phyloP scores from a whole-genome alignment of 2,888 invertebrate genomes.

The Abrostola triplasia region DNA sequence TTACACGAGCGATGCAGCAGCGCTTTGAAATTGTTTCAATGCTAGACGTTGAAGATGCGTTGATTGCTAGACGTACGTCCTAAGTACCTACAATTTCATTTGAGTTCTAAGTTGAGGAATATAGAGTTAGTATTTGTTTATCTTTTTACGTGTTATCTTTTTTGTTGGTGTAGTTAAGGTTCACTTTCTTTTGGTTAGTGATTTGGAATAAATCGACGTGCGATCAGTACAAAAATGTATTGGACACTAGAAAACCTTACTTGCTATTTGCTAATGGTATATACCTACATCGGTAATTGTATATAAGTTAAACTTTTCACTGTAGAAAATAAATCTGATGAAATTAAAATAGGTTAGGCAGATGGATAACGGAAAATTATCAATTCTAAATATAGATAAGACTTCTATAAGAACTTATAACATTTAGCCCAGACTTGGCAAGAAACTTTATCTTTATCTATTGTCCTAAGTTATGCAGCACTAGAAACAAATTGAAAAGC shows the following conservation, averaged over 20 bases:
- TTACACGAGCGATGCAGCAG: constrained; percentile 21
- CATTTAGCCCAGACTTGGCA: not conserved
- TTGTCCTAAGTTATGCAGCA: constrained; percentile 13
- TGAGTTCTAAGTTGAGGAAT: not conserved
- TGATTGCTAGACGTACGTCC: not conserved
- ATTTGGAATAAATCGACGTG: too few species aligned
- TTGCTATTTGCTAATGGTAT: too few species aligned
- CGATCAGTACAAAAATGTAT: too few species aligned
- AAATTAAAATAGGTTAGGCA: too few species aligned
- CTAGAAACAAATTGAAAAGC: constrained; percentile 10
- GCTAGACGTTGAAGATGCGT: constrained; percentile 1
- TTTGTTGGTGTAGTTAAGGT: too few species aligned
- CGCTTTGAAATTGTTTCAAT: constrained; percentile 20
- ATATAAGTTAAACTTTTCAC: too few species aligned
- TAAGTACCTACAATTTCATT: not conserved
- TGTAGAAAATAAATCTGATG: too few species aligned
- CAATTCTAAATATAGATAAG: constrained; percentile 1
- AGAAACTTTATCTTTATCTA: constrained; percentile 7
- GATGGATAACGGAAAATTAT: too few species aligned
- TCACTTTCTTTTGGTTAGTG: too few species aligned
- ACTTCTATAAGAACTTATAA: constrained; percentile 6
- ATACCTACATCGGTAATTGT: too few species aligned
- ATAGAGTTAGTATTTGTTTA: not conserved
- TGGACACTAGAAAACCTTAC: too few species aligned
- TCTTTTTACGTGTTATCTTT: too few species aligned